phyloP scores from a whole-genome alignment of 2,888 invertebrate species.

The Proisotoma minuta region DNA sequence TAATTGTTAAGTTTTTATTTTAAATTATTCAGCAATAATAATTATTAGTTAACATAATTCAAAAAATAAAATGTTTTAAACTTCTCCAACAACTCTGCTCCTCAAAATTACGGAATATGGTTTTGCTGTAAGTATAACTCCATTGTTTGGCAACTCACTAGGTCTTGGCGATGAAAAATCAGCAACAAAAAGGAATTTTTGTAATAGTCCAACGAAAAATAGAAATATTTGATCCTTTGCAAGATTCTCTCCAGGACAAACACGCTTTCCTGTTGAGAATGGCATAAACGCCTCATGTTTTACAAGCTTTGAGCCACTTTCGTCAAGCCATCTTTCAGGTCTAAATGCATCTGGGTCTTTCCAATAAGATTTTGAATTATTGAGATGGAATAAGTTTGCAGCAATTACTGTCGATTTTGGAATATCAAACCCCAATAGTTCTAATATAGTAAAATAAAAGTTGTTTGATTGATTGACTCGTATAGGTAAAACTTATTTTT shows the following conservation, averaged over 20 bases:
- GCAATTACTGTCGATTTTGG: constrained; percentile 44
- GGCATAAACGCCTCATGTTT: constrained; percentile 43
- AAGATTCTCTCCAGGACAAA: constrained; percentile 43
- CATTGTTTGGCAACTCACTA: constrained; percentile 37
- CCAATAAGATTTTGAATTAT: constrained; percentile 39
- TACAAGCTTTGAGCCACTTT: constrained; percentile 16
- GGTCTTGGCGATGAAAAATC: constrained; percentile 27
- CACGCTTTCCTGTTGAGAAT: constrained; percentile 42
- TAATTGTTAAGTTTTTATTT: too few relatives aligned
- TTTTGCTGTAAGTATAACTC: constrained; percentile 42
- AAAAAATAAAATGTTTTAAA: too few relatives aligned
- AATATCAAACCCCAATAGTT: constrained; percentile 41
- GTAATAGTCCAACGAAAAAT: constrained; percentile 41
- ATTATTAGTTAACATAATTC: too few relatives aligned
- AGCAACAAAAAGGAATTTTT: constrained; percentile 34
- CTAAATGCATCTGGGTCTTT: constrained; percentile 44
- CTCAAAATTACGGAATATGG: constrained; percentile 33
- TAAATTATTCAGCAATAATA: too few relatives aligned
- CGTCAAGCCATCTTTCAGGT: constrained; percentile 39
- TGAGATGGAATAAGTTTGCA: constrained; percentile 43
- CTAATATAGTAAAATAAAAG: constrained; percentile 28
- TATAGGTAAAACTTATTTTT: too few relatives aligned
- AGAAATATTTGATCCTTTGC: constrained; percentile 44
- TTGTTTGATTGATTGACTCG: too few relatives aligned
- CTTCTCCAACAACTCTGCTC: not conserved